Conservation (phyloP, 1,140 invertebrate species). For the Drosophila auraria region DNA sequence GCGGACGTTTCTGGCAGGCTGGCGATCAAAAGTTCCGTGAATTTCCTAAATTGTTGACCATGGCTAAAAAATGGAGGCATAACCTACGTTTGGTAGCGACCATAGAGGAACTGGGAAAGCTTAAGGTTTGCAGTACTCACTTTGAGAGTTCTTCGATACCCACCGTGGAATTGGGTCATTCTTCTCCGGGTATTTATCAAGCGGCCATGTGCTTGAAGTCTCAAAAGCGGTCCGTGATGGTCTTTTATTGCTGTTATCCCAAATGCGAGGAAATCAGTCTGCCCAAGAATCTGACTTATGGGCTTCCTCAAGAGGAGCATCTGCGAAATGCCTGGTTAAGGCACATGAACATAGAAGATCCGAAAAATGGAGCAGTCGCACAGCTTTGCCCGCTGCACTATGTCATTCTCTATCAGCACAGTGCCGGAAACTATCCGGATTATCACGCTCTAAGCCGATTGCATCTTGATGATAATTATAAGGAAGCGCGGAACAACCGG, state of each 20-base stretch:
- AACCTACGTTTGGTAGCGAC: constrained; percentile 48
- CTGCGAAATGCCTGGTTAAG: constrained; percentile 46
- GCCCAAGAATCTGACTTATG: constrained; percentile 32
- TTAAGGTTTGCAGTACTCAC: constrained; percentile 56
- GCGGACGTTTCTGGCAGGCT: constrained; percentile 26
- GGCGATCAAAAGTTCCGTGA: constrained; percentile 23
- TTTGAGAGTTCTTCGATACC: constrained; percentile 66
- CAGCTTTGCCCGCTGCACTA: constrained; percentile 58
- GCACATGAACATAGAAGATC: constrained; percentile 35
- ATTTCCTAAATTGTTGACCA: constrained; percentile 44
- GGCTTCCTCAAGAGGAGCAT: constrained; percentile 26
- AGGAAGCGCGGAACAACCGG: constrained; percentile 35
- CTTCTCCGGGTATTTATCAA: constrained; percentile 32
- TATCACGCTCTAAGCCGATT: constrained; percentile 19
- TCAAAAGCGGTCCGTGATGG: background rate
- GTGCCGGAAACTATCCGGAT: constrained; percentile 34
- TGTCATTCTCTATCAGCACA: constrained; percentile 57
- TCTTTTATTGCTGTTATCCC: constrained; percentile 51
- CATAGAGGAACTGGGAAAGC: constrained; percentile 19
- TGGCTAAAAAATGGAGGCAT: constrained; percentile 63
- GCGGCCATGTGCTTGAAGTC: constrained; percentile 13
- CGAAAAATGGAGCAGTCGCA: background rate
- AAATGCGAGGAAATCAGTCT: constrained; percentile 46
- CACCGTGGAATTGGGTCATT: constrained; percentile 65
- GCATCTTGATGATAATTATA: constrained; percentile 41